These are phyloP conservation scores for Drosophila formosana DNA, from an alignment of 2,888 invertebrate species.

Conservation along the genomic window DNA sequence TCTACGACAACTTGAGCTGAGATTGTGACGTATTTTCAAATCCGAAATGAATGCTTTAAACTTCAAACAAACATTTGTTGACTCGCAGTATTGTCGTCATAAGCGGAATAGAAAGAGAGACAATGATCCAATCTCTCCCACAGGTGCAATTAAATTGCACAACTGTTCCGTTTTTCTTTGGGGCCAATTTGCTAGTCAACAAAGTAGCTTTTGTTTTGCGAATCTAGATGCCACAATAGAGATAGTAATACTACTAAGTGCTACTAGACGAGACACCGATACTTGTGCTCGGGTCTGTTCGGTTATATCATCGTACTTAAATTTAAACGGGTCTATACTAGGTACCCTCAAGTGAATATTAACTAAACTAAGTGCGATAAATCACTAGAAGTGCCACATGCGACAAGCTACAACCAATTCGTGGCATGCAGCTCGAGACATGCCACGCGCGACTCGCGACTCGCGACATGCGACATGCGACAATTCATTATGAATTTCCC, in stretches of 20 bases:
- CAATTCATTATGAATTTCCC: constrained; percentile 40
- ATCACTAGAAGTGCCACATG: constrained; percentile 32
- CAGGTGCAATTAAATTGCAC: constrained; percentile 51
- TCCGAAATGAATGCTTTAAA: constrained; percentile 30
- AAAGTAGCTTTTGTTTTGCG: constrained; percentile 50
- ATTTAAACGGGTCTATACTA: constrained; percentile 3
- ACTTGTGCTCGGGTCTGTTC: constrained; percentile 11
- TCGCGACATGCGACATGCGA: constrained; percentile 16
- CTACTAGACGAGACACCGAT: constrained; percentile 11
- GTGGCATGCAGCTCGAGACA: neutral
- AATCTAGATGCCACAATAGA: constrained; percentile 26
- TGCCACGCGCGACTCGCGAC: constrained; percentile 18
- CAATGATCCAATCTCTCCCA: constrained; percentile 38
- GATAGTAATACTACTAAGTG: constrained; percentile 10
- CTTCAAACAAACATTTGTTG: constrained; percentile 29
- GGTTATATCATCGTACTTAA: constrained; percentile 38
- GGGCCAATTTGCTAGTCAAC: constrained; percentile 41
- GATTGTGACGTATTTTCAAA: constrained; percentile 32
- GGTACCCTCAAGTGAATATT: constrained; percentile 44
- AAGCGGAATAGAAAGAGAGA: constrained; percentile 20
- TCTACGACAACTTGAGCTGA: constrained; percentile 10
- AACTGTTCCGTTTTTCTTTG: constrained; percentile 52
- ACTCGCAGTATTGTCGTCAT: constrained; percentile 40
- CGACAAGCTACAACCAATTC: constrained; percentile 1
- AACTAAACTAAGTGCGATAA: constrained; percentile 48